Conservation (phyloP, 2,113 vertebrate genomes). For the Hippocampus guttulatus region DNA sequence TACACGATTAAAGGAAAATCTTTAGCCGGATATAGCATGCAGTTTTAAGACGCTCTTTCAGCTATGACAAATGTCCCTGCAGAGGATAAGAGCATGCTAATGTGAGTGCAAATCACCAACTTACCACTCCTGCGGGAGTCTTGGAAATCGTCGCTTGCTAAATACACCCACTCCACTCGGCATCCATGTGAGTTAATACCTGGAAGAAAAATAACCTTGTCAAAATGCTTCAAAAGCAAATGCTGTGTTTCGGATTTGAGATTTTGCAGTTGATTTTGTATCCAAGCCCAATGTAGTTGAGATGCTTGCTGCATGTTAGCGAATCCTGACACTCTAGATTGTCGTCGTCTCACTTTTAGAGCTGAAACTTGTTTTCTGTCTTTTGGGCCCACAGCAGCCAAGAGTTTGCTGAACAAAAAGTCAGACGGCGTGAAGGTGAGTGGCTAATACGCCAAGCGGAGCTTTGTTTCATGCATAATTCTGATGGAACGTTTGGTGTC, state of each 20-base stretch:
- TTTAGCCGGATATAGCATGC: constrained; percentile 33
- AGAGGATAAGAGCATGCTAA: constrained; percentile 44
- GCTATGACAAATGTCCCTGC: not conserved
- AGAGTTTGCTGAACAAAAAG: constrained; percentile 92
- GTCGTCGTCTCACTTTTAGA: constrained; percentile 5
- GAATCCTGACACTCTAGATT: constrained; percentile 20
- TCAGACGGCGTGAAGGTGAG: constrained; percentile 91
- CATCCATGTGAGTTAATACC: constrained; percentile 18
- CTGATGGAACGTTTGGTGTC: constrained; percentile 34
- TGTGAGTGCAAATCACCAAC: constrained; percentile 25
- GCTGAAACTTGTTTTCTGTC: constrained; percentile 33
- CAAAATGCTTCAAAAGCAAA: constrained; percentile 15
- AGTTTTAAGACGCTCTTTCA: constrained; percentile 20
- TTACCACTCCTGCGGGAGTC: constrained; percentile 23
- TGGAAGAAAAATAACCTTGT: constrained; percentile 24
- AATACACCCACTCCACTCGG: constrained; percentile 23
- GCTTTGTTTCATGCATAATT: constrained; percentile 42
- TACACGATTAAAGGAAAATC: constrained; percentile 7
- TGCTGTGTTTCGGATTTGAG: constrained; percentile 48
- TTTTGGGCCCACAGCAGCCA: constrained; percentile 80
- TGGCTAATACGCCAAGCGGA: constrained; percentile 18
- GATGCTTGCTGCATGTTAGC: constrained; percentile 64
- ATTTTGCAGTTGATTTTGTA: constrained; percentile 34
- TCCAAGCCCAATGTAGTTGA: constrained; percentile 38
- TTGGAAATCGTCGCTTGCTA: constrained; percentile 25